Evolutionary conservation across 2,113 vertebrate genomes (phyloP).

Genomic region (Onychostruthus taczanowskii): DNA sequence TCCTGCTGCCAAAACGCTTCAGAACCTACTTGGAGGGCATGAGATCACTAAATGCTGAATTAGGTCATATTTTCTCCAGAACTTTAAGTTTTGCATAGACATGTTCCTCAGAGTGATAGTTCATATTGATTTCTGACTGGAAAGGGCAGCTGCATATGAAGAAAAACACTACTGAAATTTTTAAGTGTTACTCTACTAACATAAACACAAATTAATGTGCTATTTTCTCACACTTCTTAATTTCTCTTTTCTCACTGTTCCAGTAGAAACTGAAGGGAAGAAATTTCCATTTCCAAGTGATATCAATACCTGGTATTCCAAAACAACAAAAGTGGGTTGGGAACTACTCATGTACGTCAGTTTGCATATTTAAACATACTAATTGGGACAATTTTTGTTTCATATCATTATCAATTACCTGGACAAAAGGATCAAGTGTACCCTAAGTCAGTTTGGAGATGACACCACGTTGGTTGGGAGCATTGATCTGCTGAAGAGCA

Average conservation of each 20-base stretch:
- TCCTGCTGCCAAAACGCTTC: background rate
- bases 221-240: background rate
- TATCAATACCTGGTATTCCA: background rate
- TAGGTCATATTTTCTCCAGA: background rate
- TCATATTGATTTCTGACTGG: background rate
- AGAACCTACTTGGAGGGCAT: background rate
- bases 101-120: background rate
- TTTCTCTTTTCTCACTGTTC: background rate
- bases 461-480: rapidly evolving
- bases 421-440: background rate
- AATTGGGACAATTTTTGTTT: background rate
- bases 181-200: background rate
- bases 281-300: background rate
- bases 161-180: background rate
- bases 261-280: background rate
- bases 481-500: background rate
- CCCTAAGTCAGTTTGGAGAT: background rate
- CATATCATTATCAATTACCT: background rate
- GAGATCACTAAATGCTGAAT: slow-evolving; percentile 19
- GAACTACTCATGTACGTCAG: background rate
- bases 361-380: background rate
- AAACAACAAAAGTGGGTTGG: background rate
- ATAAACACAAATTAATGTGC: background rate
- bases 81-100: background rate
- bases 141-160: background rate